Base-by-base conservation (phyloP, 2,888 invertebrate species). In the Epinotia bilunana region DNA sequence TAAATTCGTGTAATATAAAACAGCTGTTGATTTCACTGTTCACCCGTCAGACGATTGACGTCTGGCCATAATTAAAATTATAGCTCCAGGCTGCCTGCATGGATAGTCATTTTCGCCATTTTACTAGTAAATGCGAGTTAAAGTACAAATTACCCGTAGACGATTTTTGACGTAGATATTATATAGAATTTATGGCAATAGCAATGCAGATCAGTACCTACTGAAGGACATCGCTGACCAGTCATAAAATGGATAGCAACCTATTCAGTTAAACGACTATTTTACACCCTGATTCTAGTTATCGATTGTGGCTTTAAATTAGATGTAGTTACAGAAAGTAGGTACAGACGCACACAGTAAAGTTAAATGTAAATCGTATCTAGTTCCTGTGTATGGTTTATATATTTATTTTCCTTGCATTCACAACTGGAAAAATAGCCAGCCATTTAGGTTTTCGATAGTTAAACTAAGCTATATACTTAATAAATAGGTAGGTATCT, bases 21-120 rank as follows among this genome's bases (percentile, higher is more conserved):
- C 43, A 58, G 57, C 57, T 58, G 58, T 43, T 57, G 53, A 62
- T 62, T 62, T 55, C 7, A 49, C 49, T 67, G 65, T 33, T 62
- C 18, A 43, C 20, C 53, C 53, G 53, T 53, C 53, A 53, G 53
- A 6, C n/a, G n/a, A 13, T 53, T 53, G 53, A 16, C 5, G 53
- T 53, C 53, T 53, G 53, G 53, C 53, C n/a, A 53, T 53, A 53
- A 53, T 53, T 53, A 53, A 53, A 16, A n/a, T 53, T 28, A 53
- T 53, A 53, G n/a, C 53, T 49, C 1, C 49, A 49, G 16, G 49
- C 1, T 33, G 33, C 33, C 6, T 39, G 53, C 53, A n/a, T 6
- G 53, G n/a, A n/a, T 53, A 53, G n/a, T n/a, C 39, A 39, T n/a
- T 53, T 53, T 53, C 16, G 49, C 16, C 49, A 49, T 49, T 49